Evolutionary conservation across 2,888 invertebrate species (phyloP).

Genomic region (Seira musarum): DNA sequence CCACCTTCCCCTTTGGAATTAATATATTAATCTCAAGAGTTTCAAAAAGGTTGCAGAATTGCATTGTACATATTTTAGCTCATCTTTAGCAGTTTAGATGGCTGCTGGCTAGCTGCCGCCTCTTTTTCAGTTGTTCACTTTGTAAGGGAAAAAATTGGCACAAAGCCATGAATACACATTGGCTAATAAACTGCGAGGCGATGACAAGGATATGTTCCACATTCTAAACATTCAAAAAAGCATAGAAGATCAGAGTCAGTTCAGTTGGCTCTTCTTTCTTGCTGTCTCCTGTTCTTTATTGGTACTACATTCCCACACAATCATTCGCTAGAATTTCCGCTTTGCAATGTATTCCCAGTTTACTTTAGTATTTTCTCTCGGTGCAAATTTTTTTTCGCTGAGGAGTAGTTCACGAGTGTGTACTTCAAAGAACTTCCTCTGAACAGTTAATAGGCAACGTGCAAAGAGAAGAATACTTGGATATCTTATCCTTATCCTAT

Average conservation of each 20-base stretch:
- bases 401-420: background rate
- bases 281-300: too few relatives aligned
- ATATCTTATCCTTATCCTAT: background rate
- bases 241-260: background rate
- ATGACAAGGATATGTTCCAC: conserved; percentile 24
- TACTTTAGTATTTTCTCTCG: background rate
- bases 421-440: background rate
- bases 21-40: too few relatives aligned
- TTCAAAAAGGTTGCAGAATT: too few relatives aligned
- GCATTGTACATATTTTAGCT: too few relatives aligned
- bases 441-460: background rate
- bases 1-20: conserved; percentile 16
- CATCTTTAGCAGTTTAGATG: too few relatives aligned
- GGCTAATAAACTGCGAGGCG: conserved; percentile 24
- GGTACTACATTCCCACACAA: background rate
- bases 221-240: conserved; percentile 1
- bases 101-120: background rate
- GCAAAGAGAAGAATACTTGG: background rate
- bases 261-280: background rate
- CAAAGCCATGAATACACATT: conserved; percentile 19
- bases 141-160: background rate
- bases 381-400: background rate
- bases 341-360: too few relatives aligned
- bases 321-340: background rate
- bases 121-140: too few relatives aligned